phyloP scores from a whole-genome alignment of 2,113 vertebrate species.

The Oostethus manadensis region DNA sequence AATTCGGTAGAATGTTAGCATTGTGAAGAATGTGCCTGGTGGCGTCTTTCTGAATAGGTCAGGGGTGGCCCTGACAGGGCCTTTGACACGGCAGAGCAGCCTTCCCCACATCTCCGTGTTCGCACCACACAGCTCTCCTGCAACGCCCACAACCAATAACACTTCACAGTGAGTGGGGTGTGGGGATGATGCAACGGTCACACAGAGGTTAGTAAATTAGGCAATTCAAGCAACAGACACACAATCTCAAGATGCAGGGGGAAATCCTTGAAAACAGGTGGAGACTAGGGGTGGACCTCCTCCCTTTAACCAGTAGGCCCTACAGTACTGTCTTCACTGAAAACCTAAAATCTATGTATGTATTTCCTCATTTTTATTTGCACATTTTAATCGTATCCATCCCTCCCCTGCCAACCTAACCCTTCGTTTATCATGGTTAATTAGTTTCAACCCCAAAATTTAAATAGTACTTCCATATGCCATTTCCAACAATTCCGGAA shows the following conservation, averaged over 20 bases:
- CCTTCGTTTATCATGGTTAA: no score
- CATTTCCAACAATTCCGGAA: no score
- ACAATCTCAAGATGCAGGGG: slow-evolving; percentile 2
- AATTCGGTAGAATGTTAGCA: slow-evolving; percentile 73
- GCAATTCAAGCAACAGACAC: not conserved
- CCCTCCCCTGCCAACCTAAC: no score
- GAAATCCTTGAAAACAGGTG: not conserved
- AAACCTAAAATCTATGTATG: no score
- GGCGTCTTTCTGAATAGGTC: slow-evolving; percentile 59
- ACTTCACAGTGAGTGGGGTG: slow-evolving; percentile 26
- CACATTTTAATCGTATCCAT: no score
- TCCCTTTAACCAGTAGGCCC: no score
- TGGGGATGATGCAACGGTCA: slow-evolving; percentile 56
- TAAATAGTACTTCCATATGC: no score
- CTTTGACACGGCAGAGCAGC: slow-evolving; percentile 55
- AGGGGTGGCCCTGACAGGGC: slow-evolving; percentile 57
- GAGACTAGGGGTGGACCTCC: not conserved
- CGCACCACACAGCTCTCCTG: slow-evolving; percentile 33
- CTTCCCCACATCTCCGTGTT: slow-evolving; percentile 43
- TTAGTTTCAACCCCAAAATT: no score
- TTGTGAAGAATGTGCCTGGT: slow-evolving; percentile 70
- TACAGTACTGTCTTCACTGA: no score
- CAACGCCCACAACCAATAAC: slow-evolving; percentile 44
- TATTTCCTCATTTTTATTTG: no score
- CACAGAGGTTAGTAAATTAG: slow-evolving; percentile 57